phyloP scores from a whole-genome alignment of 2,797 vertebrate species.

The Zalophus californianus region DNA sequence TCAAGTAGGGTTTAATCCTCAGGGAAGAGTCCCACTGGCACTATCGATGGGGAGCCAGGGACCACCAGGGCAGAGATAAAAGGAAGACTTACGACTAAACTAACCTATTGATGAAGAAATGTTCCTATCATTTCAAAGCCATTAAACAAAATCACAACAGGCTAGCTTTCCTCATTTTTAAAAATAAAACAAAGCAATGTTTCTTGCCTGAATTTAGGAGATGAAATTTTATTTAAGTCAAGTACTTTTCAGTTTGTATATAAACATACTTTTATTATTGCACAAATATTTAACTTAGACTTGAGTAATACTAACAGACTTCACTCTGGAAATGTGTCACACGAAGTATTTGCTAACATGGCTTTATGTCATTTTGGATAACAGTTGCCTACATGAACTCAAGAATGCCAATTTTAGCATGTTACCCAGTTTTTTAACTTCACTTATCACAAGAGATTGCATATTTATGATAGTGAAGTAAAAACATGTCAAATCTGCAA shows the following conservation, averaged over 20 bases:
- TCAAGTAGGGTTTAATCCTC: neutral
- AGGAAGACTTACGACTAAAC: neutral
- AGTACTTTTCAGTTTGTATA: neutral
- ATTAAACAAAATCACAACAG: neutral
- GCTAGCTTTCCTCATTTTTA: neutral
- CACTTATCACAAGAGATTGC: neutral
- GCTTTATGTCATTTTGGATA: conserved; percentile 22
- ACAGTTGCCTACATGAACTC: neutral
- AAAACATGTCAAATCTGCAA: conserved; percentile 17
- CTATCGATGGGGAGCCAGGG: neutral
- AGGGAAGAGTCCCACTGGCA: neutral
- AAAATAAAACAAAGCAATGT: neutral
- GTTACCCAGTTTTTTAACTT: neutral
- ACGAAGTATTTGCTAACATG: neutral
- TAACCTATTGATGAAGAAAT: neutral
- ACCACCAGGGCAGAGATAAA: neutral
- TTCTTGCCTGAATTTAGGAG: conserved; percentile 15
- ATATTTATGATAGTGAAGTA: conserved; percentile 37
- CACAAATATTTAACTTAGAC: neutral
- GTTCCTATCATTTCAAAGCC: neutral
- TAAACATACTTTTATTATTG: neutral
- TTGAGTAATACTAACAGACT: neutral
- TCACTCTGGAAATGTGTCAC: neutral
- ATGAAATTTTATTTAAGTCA: conserved; percentile 36
- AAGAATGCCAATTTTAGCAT: conserved; percentile 23